Percentiles rank a stretch among this genome's conserved stretches.
Conservation (phyloP, 2,113 vertebrate species). For the Lethenteron reissneri region DNA sequence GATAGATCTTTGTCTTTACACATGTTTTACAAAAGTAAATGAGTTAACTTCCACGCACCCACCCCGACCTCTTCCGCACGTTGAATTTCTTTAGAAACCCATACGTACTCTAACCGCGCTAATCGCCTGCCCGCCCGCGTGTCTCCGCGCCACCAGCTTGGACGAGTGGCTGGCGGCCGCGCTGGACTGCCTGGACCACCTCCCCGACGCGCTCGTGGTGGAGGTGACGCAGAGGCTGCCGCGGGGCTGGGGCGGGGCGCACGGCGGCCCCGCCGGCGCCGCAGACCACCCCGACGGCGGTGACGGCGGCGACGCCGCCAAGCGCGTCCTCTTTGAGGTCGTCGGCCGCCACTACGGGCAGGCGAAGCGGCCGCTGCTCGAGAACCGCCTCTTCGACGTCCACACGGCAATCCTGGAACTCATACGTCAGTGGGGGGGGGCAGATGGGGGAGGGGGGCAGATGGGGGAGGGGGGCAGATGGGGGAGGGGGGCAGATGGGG, state of each 20-base stretch:
- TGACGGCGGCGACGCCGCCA: conserved; percentile 19
- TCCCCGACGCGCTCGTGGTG: conserved; percentile 45
- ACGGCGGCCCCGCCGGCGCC: conserved; percentile 16
- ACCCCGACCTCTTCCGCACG: too few relatives aligned
- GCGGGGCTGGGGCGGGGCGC: conserved; percentile 14
- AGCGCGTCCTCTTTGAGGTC: conserved; percentile 45
- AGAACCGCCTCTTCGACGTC: conserved; percentile 29
- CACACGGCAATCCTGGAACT: conserved; percentile 38
- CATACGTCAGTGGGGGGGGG: conserved; percentile 21
- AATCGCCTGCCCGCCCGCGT: too few relatives aligned
- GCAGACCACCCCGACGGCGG: conserved; percentile 26
- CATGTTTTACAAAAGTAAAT: too few relatives aligned
- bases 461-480: too few relatives aligned
- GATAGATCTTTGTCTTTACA: too few relatives aligned
- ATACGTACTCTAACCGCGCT: too few relatives aligned
- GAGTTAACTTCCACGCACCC: too few relatives aligned
- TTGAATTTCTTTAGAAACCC: too few relatives aligned
- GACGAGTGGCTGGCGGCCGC: conserved; percentile 43
- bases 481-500: too few relatives aligned
- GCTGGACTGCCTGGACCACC: conserved; percentile 47
- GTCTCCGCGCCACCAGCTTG: conserved; percentile 21
- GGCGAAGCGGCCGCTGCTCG: conserved; percentile 32
- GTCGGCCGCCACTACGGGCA: conserved; percentile 47
- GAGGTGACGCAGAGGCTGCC: conserved; percentile 33
- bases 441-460: too few relatives aligned